Evolutionary conservation across 1,140 invertebrate genomes (phyloP).

Genomic region (Rhyzopertha dominica): DNA sequence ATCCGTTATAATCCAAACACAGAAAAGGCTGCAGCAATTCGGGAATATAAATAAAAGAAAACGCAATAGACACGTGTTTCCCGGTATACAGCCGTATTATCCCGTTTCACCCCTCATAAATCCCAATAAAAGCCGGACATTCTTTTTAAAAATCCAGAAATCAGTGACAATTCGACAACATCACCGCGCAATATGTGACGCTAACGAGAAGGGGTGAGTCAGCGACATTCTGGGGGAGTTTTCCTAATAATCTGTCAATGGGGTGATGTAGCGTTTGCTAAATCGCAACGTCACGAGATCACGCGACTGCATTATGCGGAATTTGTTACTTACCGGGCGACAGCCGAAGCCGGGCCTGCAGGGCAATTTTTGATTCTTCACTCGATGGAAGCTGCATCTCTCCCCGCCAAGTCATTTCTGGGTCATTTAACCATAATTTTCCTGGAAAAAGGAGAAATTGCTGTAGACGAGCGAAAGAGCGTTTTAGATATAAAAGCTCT

Average conservation of each 20-base stretch:
- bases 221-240: conserved; percentile 30
- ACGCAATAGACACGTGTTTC: too few relatives aligned
- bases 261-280: conserved; percentile 27
- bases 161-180: too few relatives aligned
- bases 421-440: conserved; percentile 46
- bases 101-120: too few relatives aligned
- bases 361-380: conserved; percentile 43
- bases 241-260: conserved; percentile 40
- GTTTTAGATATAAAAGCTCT: too few relatives aligned
- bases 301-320: conserved; percentile 13
- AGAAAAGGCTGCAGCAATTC: too few relatives aligned
- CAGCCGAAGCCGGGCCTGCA: conserved; percentile 43
- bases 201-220: conserved; percentile 39
- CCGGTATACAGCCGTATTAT: too few relatives aligned
- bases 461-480: too few relatives aligned
- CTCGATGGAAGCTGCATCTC: conserved; percentile 39
- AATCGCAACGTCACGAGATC: conserved; percentile 30
- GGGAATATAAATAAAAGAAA: too few relatives aligned
- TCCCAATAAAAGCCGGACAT: too few relatives aligned
- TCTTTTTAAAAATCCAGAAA: too few relatives aligned
- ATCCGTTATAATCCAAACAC: too few relatives aligned
- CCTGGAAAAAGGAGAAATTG: conserved; percentile 38
- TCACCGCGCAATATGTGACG: conserved; percentile 33
- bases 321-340: conserved; percentile 38
- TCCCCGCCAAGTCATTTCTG: conserved; percentile 44